Conservation (phyloP, 2,113 vertebrate species). For the Corydoras maculifer region DNA sequence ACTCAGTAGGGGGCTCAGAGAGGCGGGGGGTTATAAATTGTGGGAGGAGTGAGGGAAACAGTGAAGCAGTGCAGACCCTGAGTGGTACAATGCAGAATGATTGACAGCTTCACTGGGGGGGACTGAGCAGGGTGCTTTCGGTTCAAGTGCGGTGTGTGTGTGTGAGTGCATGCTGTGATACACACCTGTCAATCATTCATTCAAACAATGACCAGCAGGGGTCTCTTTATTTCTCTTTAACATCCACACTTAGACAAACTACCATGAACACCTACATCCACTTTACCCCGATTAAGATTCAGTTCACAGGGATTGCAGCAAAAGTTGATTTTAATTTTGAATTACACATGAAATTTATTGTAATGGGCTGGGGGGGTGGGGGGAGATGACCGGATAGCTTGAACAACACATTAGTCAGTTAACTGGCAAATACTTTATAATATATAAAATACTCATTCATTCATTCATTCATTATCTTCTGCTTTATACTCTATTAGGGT, state of each 20-base stretch:
- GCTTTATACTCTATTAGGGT: too few relatives aligned
- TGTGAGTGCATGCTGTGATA: slow-evolving; percentile 32
- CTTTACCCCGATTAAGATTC: slow-evolving; percentile 9
- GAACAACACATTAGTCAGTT: too few relatives aligned
- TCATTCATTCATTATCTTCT: too few relatives aligned
- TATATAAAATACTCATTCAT: too few relatives aligned
- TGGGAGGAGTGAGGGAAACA: slow-evolving; percentile 35
- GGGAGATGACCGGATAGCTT: too few relatives aligned
- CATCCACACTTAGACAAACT: neutral
- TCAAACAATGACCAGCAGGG: slow-evolving; percentile 31
- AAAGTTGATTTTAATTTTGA: too few relatives aligned
- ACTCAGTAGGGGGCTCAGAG: slow-evolving; percentile 30
- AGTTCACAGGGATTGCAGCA: neutral
- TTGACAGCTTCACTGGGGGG: slow-evolving; percentile 38
- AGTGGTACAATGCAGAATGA: slow-evolving; percentile 37
- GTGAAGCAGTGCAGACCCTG: slow-evolving; percentile 18
- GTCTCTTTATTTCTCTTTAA: slow-evolving; percentile 5
- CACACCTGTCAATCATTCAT: slow-evolving; percentile 40
- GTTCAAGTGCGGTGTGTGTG: slow-evolving; percentile 11
- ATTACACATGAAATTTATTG: too few relatives aligned
- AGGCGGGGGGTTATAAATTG: slow-evolving; percentile 31
- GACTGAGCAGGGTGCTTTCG: slow-evolving; percentile 18
- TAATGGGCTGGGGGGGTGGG: too few relatives aligned
- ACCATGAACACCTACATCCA: slow-evolving; percentile 3
- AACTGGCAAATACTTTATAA: too few relatives aligned